Conservation (phyloP, 2,113 vertebrate genomes). For the Lontra canadensis region DNA sequence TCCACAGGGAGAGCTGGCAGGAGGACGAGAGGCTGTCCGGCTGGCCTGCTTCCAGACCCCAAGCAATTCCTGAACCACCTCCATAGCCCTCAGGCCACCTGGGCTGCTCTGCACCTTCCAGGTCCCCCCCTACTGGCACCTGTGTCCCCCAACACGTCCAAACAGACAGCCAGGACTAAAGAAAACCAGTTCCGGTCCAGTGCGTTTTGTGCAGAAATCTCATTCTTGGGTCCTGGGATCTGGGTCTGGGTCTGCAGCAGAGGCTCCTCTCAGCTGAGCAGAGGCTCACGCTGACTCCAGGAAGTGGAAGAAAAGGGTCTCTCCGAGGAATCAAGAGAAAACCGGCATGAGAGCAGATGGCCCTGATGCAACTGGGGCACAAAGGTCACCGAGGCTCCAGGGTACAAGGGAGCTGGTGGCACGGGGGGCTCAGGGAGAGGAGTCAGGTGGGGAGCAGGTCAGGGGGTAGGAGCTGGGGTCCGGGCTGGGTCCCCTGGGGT, state of each 20-base stretch:
- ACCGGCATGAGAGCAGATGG: fast-evolving
- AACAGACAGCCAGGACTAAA: background rate
- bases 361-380: fast-evolving
- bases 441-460: background rate
- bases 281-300: fast-evolving
- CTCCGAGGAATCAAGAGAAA: background rate
- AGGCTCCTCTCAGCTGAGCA: fast-evolving
- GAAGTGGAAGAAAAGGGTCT: background rate
- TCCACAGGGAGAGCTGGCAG: background rate
- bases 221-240: background rate
- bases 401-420: fast-evolving
- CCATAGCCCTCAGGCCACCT: too few species aligned
- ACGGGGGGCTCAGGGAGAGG: fast-evolving
- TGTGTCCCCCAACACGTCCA: background rate
- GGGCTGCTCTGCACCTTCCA: fast-evolving
- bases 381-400: too few species aligned
- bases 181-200: fast-evolving
- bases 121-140: background rate
- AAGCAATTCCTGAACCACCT: fast-evolving
- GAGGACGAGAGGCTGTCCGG: fast-evolving
- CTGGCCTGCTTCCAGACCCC: too few species aligned
- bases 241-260: fast-evolving
- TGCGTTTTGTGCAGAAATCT: background rate
- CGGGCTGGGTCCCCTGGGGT: fast-evolving
- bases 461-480: fast-evolving